Evolutionary conservation across 1,140 invertebrate species (phyloP), one percentile per base, ranked within the genome.

Genomic region (Physella acuta): DNA sequence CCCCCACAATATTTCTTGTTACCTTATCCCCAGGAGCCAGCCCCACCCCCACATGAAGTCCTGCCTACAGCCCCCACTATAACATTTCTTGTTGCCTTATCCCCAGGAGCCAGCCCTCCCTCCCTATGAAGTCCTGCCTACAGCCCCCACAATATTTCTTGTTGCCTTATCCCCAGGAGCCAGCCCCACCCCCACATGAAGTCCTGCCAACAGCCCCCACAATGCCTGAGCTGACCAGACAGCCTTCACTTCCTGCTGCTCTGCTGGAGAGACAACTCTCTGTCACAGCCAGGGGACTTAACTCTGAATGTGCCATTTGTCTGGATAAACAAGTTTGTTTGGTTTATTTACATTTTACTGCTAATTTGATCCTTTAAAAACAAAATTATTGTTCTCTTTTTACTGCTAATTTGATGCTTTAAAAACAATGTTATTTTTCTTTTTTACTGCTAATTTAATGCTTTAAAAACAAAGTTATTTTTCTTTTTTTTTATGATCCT

Each of bases 281-380:
- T 5, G 62, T 83, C n/a, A 74, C 73, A 16, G 81, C 81, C 1
- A 75, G 78, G 55, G 79, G 79, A 70, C 55, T 82, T 56, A 78
- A 81, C 73, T 78, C 89, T 3, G 92, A 93, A 85, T 94, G 93
- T 87, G 90, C 92, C 58, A 87, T 94, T 72, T 94, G 93, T 81
- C 88, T 94, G 88, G 92, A 93, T 84, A 75, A 71, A 63, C 59
- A 71, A 68, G 87, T 84, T 68, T 71, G 76, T 72, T 31, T 63
- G 56, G 16, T n/a, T n/a, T n/a, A n/a, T n/a, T n/a, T n/a, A n/a
- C n/a, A n/a, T n/a, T n/a, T n/a, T n/a, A n/a, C n/a, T n/a, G n/a
- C n/a, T n/a, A n/a, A n/a, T n/a, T n/a, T n/a, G n/a, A n/a, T n/a
- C n/a, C n/a, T n/a, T n/a, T n/a, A n/a, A n/a, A n/a, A n/a, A n/a